Base-by-base conservation (phyloP, 2,888 invertebrate species). In the Plusia festucae region DNA sequence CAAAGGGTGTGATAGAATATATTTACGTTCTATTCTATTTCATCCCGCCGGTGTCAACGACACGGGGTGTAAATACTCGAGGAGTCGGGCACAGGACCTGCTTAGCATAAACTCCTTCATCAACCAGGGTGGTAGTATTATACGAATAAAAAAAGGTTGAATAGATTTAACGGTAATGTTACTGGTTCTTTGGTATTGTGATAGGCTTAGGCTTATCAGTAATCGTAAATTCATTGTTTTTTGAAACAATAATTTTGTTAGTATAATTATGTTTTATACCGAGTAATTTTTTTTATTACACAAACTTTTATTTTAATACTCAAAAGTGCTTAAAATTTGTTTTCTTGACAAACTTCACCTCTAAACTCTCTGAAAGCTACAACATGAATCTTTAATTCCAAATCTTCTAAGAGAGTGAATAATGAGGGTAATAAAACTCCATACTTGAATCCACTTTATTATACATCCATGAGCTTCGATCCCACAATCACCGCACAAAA, bases 71-170 rank as follows among this genome's bases (percentile, higher is more conserved):
- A 70, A 81, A 79, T 81, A 68, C 22, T 52, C 34, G 49, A 16
- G 20, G 32, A 62, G 59, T 76, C 77, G 61, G 53, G 54, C 49
- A 40, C 79, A 32, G 11, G 6, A 16, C 53, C 70, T 46, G 53
- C 44, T 82, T 79, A 70, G 52, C 82, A 80, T 80, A 79, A 76
- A 73, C 67, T 70, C 57, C 46, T 76, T 73, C 67, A 30, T 79
- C 73, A 70, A 40, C 30, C 24, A 54, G 53, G 46, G 63, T 22
- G 58, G 51, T 53, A 24, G 20, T n/a, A 11, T 55, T 52, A 44
- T 13, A 30, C 20, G 49, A 60, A 59, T 55, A 44, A 40, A 52
- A 60, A 16, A 27, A 32, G 51, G 60, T 60, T 62, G 59, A 24
- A 44, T n/a, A 44, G n/a, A 44, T 20, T 55, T n/a, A 2, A 8